Evolutionary conservation across 2,888 invertebrate genomes (phyloP).

Genomic region (Hyalella azteca): DNA sequence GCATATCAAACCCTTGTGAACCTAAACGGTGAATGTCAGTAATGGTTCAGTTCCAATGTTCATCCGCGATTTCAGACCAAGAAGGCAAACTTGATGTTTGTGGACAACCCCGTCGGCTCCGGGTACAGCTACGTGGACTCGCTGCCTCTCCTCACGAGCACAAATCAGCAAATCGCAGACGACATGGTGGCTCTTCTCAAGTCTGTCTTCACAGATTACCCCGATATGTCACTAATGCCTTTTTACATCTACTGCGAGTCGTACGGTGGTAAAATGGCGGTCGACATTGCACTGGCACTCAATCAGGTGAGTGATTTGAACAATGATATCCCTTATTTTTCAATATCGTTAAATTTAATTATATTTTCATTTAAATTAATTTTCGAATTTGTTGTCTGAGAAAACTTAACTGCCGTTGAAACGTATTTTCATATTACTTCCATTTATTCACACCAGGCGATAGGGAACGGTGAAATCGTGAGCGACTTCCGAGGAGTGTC

Average conservation of each 20-base stretch:
- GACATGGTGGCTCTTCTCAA: conserved; percentile 63
- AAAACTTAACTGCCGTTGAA: too few species aligned
- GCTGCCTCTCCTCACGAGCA: conserved; percentile 62
- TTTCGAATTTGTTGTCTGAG: neutral
- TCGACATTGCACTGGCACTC: conserved; percentile 54
- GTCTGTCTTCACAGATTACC: conserved; percentile 64
- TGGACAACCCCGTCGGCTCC: conserved; percentile 65
- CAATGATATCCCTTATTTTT: too few species aligned
- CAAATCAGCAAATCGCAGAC: conserved; percentile 63
- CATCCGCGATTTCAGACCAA: conserved; percentile 44
- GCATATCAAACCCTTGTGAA: too few species aligned
- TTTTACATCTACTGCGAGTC: conserved; percentile 63
- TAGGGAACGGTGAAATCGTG: conserved; percentile 69
- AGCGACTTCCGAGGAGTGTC: conserved; percentile 79
- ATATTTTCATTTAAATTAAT: neutral
- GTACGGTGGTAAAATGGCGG: conserved; percentile 58
- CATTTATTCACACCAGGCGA: conserved; percentile 67
- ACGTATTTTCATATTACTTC: too few species aligned
- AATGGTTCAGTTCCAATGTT: too few species aligned
- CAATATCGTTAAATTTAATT: too few species aligned
- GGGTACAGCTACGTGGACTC: conserved; percentile 65
- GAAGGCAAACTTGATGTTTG: conserved; percentile 57
- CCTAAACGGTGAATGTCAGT: too few species aligned
- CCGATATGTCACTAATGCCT: conserved; percentile 61
- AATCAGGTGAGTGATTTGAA: conserved; percentile 42